A percentile compares a stretch with the other conserved stretches of the same genome.
Conservation (phyloP, 2,113 vertebrate species). For the Dipodomys merriami region DNA sequence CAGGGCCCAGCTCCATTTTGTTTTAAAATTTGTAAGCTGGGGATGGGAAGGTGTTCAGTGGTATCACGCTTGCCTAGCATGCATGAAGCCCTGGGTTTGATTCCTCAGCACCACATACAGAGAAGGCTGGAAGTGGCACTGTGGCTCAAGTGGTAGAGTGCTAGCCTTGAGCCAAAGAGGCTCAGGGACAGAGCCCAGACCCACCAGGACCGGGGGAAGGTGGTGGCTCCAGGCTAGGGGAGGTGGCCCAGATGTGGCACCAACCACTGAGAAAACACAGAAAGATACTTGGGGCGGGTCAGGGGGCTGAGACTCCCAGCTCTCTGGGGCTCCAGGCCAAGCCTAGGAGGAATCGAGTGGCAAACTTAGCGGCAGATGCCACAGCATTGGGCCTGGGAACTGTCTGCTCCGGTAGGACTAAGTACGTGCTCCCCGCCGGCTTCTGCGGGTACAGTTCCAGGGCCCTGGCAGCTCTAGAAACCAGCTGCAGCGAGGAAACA, state of each 20-base stretch:
- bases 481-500: background rate
- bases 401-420: accelerated
- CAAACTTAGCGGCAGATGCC: background rate
- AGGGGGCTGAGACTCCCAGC: background rate
- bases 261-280: background rate
- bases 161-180: background rate
- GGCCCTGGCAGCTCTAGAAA: background rate
- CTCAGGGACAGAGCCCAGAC: too few species aligned
- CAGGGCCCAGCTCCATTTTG: too few species aligned
- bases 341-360: background rate
- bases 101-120: too few species aligned
- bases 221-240: background rate
- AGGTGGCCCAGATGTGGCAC: too few species aligned
- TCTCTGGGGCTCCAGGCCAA: background rate
- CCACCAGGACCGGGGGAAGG: too few species aligned
- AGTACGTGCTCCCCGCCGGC: background rate
- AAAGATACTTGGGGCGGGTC: background rate
- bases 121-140: too few species aligned
- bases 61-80: too few species aligned
- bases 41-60: too few species aligned
- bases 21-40: too few species aligned
- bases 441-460: background rate
- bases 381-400: background rate
- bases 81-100: too few species aligned
- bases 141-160: too few species aligned